Base-by-base conservation (phyloP, 2,888 invertebrate genomes). In the Tryphoninae sp. region DNA sequence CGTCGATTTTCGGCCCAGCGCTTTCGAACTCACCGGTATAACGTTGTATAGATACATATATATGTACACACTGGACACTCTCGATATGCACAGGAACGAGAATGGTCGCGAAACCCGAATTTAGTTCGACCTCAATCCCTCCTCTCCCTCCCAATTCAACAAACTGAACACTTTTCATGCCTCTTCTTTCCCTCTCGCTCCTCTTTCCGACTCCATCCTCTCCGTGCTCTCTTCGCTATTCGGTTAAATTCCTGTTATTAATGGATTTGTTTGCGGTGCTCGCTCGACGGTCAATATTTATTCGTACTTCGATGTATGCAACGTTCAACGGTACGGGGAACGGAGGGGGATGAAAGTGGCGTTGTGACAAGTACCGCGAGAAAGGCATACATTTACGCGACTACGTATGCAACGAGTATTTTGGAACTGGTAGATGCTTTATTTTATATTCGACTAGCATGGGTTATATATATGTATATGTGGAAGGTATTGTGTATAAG, bases 191-290 rank as follows among this genome's bases (percentile, higher is more conserved):
- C 11, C 40, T 2, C 53, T 1, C 58, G 23, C 58, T 45, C 45
- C 26, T 69, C 81, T 83, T 79, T 58, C 53, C 9, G 26, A 51
- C 67, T 23, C 67, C 67, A 16, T 26, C 3, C 42, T 8, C 55
- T 19, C 33, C 19, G 53, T 40, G 9, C 49, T 16, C 59, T 9
- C 53, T 78, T 65, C 68, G 75, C 40, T 81, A 80, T 86, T 83
- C 75, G 85, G 88, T 87, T 88, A 87, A 87, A 87, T 88, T 89
- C 86, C 86, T 87, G 88, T 90, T 90, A 90, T 89, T 89, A 90
- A 90, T 90, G 90, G 89, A 88, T 89, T 89, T 88, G 90, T 90
- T 90, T 89, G 88, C 88, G 88, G 86, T 88, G 86, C 86, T 86
- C 80, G 86, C 78, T 85, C 87, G 84, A 87, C 85, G 84, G 89